These are phyloP conservation scores for Ophiothrix spiculata DNA, from an alignment of 35 echinoderm and acorn worm species.

Conservation along the genomic window DNA sequence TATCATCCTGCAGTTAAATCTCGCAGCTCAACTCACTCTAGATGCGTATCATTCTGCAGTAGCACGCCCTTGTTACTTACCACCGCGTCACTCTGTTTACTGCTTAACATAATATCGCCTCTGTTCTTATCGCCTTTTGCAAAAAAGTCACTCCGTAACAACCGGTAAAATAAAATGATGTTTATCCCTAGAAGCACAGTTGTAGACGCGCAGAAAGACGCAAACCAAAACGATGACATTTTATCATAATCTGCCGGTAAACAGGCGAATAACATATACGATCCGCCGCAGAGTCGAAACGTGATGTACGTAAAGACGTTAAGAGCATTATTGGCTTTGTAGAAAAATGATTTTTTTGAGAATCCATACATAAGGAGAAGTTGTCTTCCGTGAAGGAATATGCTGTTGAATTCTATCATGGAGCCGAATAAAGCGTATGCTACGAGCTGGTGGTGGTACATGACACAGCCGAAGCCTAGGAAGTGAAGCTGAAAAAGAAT, in stretches of 20 bases:
- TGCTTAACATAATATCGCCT: neutral
- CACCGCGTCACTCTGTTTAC: neutral
- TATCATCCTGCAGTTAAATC: too few species aligned
- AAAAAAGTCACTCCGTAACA: constrained; percentile 59
- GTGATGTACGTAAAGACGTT: constrained; percentile 68
- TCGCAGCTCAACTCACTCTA: too few species aligned
- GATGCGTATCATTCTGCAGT: too few species aligned
- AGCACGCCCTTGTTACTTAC: too few species aligned
- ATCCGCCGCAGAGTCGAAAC: constrained; percentile 48
- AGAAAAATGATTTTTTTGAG: constrained; percentile 39
- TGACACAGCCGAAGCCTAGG: neutral
- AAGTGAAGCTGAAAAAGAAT: neutral
- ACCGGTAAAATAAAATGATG: constrained; percentile 35
- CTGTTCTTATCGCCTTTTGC: neutral
- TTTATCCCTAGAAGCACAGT: constrained; percentile 25
- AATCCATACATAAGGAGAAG: constrained; percentile 70
- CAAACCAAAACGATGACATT: neutral
- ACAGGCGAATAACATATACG: constrained; percentile 19
- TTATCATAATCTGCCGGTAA: neutral
- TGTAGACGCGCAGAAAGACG: neutral
- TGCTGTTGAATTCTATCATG: constrained; percentile 67
- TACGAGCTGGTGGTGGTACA: neutral
- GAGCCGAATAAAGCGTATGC: constrained; percentile 28
- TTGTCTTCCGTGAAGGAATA: constrained; percentile 83
- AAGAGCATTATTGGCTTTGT: constrained; percentile 38